These are phyloP conservation scores for Megalonaias nervosa DNA, from an alignment of 1,140 invertebrate species.

Conservation along the genomic window DNA sequence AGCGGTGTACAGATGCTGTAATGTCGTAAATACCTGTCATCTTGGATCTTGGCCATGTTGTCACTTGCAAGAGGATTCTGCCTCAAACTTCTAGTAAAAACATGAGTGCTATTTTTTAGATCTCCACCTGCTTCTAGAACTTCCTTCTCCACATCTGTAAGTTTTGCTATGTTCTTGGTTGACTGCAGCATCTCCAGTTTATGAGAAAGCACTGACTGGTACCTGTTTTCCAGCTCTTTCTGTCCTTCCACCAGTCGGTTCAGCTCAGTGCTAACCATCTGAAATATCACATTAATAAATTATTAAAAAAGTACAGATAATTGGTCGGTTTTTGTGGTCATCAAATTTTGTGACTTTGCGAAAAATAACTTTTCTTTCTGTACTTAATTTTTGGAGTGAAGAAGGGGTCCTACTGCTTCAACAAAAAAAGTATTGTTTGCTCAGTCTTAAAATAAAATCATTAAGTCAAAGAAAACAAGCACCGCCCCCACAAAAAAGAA, in stretches of 20 bases:
- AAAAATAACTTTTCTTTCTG: too few species aligned
- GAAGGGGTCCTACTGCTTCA: too few species aligned
- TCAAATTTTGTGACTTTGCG: too few species aligned
- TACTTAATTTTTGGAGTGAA: too few species aligned
- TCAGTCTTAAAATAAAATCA: too few species aligned
- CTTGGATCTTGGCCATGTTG: constrained; percentile 68
- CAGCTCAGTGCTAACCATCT: constrained; percentile 66
- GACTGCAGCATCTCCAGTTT: constrained; percentile 54
- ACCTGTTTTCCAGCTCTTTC: constrained; percentile 58
- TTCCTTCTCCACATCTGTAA: constrained; percentile 55
- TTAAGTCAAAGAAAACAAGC: too few species aligned
- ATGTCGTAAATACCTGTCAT: constrained; percentile 55
- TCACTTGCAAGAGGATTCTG: constrained; percentile 69
- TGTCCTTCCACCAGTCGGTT: constrained; percentile 59
- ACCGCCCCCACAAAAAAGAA: too few species aligned
- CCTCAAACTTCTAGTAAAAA: constrained; percentile 63
- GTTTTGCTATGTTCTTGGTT: constrained; percentile 52
- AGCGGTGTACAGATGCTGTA: too few species aligned
- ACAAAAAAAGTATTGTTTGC: too few species aligned
- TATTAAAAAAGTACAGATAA: too few species aligned
- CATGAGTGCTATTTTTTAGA: constrained; percentile 64
- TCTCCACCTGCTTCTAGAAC: constrained; percentile 57
- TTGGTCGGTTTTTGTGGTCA: too few species aligned
- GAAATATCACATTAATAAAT: constrained; percentile 17
- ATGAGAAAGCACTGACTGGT: constrained; percentile 56